phyloP scores from a whole-genome alignment of 2,888 invertebrate genomes.

The Perithous albicinctus region DNA sequence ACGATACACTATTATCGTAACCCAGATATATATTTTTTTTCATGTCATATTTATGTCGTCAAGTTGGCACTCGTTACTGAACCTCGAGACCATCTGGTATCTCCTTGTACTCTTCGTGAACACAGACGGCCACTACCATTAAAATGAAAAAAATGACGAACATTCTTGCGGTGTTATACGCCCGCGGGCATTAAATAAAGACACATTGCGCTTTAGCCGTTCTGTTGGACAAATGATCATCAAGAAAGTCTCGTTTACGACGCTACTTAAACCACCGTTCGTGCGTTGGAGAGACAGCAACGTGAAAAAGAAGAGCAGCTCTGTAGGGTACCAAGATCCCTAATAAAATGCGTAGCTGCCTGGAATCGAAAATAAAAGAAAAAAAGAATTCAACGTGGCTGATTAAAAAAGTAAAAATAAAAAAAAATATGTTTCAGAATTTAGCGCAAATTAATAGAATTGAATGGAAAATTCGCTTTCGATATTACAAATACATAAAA shows the following conservation, averaged over 20 bases:
- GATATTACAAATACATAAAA: not conserved
- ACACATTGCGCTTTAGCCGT: not conserved
- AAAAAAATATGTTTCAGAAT: no score
- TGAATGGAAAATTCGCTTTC: not conserved
- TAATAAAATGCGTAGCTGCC: no score
- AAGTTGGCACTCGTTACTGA: not conserved
- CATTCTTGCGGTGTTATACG: not conserved
- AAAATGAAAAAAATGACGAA: conserved; percentile 3
- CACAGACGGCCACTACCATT: not conserved
- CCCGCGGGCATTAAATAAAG: not conserved
- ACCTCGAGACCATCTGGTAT: not conserved
- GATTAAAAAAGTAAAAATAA: no score
- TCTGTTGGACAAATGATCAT: not conserved
- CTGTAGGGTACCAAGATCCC: not conserved
- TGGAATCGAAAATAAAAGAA: not conserved
- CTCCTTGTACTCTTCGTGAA: not conserved
- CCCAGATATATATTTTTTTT: conserved; percentile 1
- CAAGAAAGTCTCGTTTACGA: conserved; percentile 12
- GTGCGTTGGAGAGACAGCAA: not conserved
- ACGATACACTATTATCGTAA: conserved; percentile 4
- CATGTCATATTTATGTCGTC: not conserved
- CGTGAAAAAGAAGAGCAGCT: not conserved
- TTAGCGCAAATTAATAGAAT: no score
- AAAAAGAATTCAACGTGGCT: not conserved
- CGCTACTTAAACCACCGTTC: not conserved